Evolutionary conservation across 2,888 invertebrate genomes (phyloP).

Genomic region (Acanthoscelides obtectus): DNA sequence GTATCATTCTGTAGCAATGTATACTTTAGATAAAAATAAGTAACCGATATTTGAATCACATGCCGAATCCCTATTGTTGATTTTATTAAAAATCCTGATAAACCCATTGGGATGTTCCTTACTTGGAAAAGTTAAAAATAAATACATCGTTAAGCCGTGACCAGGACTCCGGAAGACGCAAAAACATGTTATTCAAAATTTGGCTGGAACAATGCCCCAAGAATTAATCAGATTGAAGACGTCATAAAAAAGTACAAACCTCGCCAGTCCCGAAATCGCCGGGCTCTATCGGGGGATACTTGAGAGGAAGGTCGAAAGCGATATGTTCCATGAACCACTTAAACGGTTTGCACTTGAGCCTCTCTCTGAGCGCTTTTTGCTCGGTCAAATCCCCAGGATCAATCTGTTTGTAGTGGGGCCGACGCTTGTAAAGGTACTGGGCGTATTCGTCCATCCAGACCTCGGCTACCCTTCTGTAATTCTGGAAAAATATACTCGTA

Average conservation of each 20-base stretch:
- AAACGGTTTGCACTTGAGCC: conserved; percentile 83
- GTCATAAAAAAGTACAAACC: conserved; percentile 41
- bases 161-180: too few species aligned
- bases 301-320: conserved; percentile 81
- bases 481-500: conserved; percentile 55
- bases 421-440: conserved; percentile 72
- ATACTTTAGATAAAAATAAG: too few species aligned
- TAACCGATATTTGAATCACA: too few species aligned
- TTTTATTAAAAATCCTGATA: too few species aligned
- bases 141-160: too few species aligned
- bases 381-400: conserved; percentile 76
- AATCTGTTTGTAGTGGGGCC: conserved; percentile 70
- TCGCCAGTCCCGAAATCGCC: conserved; percentile 76
- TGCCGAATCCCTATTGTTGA: too few species aligned
- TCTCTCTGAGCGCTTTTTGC: conserved; percentile 70
- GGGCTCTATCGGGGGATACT: conserved; percentile 87
- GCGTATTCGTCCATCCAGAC: conserved; percentile 99
- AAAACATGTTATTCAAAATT: too few species aligned
- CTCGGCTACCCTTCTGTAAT: conserved; percentile 88
- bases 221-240: too few species aligned
- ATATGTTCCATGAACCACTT: conserved; percentile 92
- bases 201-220: too few species aligned
- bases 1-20: too few species aligned
- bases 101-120: too few species aligned
- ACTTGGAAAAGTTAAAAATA: too few species aligned